These are phyloP conservation scores for Drosophila helvetica DNA, from an alignment of 2,888 invertebrate genomes.

Conservation along the genomic window DNA sequence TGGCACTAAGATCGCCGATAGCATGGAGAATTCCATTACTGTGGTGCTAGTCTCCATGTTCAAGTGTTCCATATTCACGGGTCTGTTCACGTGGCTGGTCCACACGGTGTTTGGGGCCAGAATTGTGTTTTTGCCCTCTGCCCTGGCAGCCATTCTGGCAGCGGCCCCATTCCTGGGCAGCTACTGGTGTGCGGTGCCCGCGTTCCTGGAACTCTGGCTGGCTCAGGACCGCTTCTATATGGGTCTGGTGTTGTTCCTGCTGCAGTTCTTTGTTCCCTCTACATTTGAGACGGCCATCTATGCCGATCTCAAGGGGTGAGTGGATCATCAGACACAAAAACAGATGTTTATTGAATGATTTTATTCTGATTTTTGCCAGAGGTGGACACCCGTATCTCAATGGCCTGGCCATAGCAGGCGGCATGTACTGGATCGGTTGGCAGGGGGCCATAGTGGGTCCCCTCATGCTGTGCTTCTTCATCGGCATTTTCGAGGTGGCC, in stretches of 20 bases:
- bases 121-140: conserved; percentile 96
- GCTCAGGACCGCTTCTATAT: conserved; percentile 93
- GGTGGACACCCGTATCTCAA: conserved; percentile 98
- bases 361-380: conserved; percentile 83
- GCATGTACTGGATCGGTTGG: conserved; percentile 97
- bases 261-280: conserved; percentile 93
- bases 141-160: conserved; percentile 94
- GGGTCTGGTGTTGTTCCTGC: conserved; percentile 91
- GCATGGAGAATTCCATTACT: conserved; percentile 94
- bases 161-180: conserved; percentile 98
- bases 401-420: conserved; percentile 98
- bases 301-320: conserved; percentile 97
- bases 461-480: conserved; percentile 95
- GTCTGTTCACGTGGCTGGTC: conserved; percentile 98
- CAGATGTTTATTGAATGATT: not conserved
- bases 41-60: conserved; percentile 98
- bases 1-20: conserved; percentile 91
- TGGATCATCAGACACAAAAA: not conserved
- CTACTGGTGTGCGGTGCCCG: conserved; percentile 97
- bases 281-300: conserved; percentile 98
- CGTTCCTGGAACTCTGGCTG: conserved; percentile 97
- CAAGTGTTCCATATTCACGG: conserved; percentile 98
- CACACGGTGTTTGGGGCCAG: conserved; percentile 97
- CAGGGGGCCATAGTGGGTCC: conserved; percentile 99
- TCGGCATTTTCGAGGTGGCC: conserved; percentile 95